A percentile compares a stretch with the other conserved stretches of the same genome.
These are phyloP conservation scores for Plagiodera versicolora DNA, from an alignment of 2,888 invertebrate species.

Conservation along the genomic window DNA sequence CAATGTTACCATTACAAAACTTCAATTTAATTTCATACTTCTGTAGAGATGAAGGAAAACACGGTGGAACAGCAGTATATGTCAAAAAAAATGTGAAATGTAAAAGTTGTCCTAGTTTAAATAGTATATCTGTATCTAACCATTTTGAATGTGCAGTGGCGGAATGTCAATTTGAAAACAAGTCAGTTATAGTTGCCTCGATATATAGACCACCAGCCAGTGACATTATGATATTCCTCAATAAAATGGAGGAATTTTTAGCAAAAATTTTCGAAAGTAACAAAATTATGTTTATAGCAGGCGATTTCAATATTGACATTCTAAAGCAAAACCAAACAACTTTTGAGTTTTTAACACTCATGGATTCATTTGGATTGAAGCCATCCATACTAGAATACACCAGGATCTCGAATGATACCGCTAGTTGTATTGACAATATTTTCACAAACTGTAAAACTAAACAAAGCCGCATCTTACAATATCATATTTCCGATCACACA, in stretches of 20 bases:
- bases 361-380: no score
- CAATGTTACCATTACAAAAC: background rate
- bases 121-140: background rate
- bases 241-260: background rate
- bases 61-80: constrained; percentile 5
- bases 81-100: background rate
- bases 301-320: background rate
- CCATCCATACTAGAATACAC: no score
- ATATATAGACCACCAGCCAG: background rate
- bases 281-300: background rate
- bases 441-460: background rate
- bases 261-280: no score
- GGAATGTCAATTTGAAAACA: background rate
- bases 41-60: background rate
- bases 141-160: background rate
- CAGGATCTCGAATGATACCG: background rate
- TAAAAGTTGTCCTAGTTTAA: background rate
- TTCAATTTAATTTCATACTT: background rate
- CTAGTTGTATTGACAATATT: background rate
- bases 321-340: background rate
- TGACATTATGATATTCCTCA: background rate
- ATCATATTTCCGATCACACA: background rate
- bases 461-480: background rate
- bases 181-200: background rate
- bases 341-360: no score